Evolutionary conservation across 1,140 invertebrate genomes (phyloP).

Genomic region (roundworm (Caenorhabditis elegans)): DNA sequence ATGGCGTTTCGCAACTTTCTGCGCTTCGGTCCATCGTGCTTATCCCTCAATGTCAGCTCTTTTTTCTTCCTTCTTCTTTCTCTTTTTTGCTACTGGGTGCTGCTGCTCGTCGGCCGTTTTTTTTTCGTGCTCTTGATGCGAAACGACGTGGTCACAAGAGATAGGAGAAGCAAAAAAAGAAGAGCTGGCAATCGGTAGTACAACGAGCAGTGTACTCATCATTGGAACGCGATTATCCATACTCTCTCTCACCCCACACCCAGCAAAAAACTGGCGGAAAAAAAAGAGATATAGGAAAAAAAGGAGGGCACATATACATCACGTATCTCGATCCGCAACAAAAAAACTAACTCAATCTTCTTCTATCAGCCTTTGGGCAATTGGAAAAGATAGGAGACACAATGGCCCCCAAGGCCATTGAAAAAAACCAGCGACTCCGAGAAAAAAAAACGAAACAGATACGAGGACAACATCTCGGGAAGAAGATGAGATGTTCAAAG

Average conservation of each 20-base stretch:
- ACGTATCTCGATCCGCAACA: constrained; percentile 21
- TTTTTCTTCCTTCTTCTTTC: constrained; percentile 25
- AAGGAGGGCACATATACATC: constrained; percentile 27
- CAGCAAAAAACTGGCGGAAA: constrained; percentile 9
- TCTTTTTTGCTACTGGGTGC: constrained; percentile 15
- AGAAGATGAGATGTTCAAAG: constrained; percentile 16
- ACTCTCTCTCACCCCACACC: constrained; percentile 21
- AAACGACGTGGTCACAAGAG: constrained; percentile 23
- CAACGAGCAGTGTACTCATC: constrained; percentile 32
- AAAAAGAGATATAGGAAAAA: background rate
- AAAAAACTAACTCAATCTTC: constrained; percentile 32
- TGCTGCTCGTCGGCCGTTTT: constrained; percentile 12
- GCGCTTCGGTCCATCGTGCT: constrained; percentile 15
- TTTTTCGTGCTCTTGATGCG: constrained; percentile 31
- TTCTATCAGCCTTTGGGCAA: constrained; percentile 19
- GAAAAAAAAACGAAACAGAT: background rate
- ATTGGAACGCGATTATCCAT: constrained; percentile 30
- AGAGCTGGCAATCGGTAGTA: constrained; percentile 26
- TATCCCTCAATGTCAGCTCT: constrained; percentile 21
- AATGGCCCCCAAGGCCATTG: constrained; percentile 14
- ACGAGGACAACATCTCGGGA: background rate
- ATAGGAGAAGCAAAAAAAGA: background rate
- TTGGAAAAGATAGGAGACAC: constrained; percentile 31
- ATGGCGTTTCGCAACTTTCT: constrained; percentile 22
- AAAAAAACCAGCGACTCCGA: background rate